Base-by-base conservation (phyloP, 2,113 vertebrate genomes). In the Colinus virginianus region DNA sequence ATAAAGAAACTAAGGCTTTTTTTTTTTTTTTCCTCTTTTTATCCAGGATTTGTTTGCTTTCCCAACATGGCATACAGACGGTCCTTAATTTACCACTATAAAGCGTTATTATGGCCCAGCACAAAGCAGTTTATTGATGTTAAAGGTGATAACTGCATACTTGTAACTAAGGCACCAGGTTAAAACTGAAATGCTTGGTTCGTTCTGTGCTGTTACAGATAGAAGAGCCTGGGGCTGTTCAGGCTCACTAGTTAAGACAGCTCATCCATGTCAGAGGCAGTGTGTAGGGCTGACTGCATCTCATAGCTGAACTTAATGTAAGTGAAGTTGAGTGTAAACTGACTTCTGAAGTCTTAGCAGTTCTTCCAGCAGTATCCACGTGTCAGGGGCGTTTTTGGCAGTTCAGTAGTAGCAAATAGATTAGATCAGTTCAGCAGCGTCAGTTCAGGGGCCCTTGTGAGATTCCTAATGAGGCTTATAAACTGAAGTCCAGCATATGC, bases 1-100 rank as follows among this genome's bases (percentile, higher is more conserved):
- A 92, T 90, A 94, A 95, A 95, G 85, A 94, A 97, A 97, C 92
- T 90, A 93, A 96, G n/a, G 42, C 48, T 56, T 85, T 25, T 34
- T 53, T 56, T 85, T 25, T 34, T 53, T 20, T 36, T 36, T 40
- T 40, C 40, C 55, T 71, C 46, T 15, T 53, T 84, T 46, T 82
- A 45, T 84, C 69, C 71, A 42, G 75, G 78, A 18, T 34, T 92
- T 95, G 25, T 83, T 95, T 75, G 53, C 32, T 96, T 93, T n/a
- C 51, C 85, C 91, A 96, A 76, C 58, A 96, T 94, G 91, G 84
- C 93, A 55, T 79, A 67, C 55, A 74, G 78, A 36, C 58, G 28
- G 74, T 78, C 38, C 4, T 55, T 87, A 46, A 59, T 74, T 89
- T 83, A 53, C 34, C 20, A 23, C 3, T 30, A 63, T 92, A 84